Conservation (phyloP, 1,140 invertebrate genomes). For the Orchestia grillus region DNA sequence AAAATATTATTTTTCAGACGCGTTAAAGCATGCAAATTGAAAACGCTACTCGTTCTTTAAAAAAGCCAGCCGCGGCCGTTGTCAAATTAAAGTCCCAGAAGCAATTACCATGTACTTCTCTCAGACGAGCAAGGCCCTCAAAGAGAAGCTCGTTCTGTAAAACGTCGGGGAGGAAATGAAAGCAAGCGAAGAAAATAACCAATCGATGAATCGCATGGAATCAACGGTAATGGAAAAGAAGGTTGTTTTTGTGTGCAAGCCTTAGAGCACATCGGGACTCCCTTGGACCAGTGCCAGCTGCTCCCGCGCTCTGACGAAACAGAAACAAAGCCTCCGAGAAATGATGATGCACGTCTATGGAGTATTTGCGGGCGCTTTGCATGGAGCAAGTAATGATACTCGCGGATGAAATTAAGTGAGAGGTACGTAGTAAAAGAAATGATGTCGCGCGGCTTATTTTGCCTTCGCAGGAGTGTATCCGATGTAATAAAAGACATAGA, state of each 20-base stretch:
- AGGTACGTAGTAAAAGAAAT: background rate
- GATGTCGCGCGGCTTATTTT: background rate
- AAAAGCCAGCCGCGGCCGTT: background rate
- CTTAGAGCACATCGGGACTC: background rate
- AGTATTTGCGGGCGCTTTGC: background rate
- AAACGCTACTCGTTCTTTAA: background rate
- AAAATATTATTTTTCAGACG: no score
- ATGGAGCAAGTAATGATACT: background rate
- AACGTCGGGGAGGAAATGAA: background rate
- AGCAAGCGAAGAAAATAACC: background rate
- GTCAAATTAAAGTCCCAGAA: background rate
- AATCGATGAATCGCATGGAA: background rate
- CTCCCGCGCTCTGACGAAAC: background rate
- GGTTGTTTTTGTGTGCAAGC: background rate
- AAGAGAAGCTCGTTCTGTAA: background rate
- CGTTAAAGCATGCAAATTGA: background rate
- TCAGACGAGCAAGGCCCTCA: background rate
- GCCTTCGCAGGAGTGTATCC: background rate
- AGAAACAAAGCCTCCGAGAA: background rate
- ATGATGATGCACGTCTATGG: background rate
- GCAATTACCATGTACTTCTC: background rate
- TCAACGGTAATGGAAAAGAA: background rate
- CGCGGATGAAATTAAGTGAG: background rate
- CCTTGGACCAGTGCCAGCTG: background rate
- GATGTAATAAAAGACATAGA: no score